These are phyloP conservation scores for Dolichomitus sp. DNA, from an alignment of 2,888 invertebrate genomes.

Conservation along the genomic window DNA sequence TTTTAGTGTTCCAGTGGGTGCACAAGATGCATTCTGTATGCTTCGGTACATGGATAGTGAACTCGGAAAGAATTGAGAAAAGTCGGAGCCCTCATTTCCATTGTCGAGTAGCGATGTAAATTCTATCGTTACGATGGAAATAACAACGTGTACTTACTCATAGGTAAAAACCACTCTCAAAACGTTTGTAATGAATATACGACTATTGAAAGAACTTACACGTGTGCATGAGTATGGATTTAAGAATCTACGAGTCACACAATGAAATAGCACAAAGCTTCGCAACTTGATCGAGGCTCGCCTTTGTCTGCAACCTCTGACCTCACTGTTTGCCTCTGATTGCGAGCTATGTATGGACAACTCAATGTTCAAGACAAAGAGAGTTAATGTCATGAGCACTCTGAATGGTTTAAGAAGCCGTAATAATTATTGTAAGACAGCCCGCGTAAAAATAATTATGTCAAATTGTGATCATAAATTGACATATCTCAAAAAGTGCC, in stretches of 20 bases:
- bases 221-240: neutral
- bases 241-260: neutral
- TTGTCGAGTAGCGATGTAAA: constrained; percentile 1
- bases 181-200: constrained; percentile 14
- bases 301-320: constrained; percentile 30
- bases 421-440: neutral
- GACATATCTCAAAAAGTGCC: no score
- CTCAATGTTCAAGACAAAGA: neutral
- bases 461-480: no score
- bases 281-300: constrained; percentile 13
- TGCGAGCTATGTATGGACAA: neutral
- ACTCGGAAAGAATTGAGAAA: neutral
- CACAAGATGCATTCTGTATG: constrained; percentile 39
- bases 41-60: neutral
- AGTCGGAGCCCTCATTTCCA: constrained; percentile 1
- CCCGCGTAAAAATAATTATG: no score
- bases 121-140: neutral
- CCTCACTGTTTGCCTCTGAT: constrained; percentile 4
- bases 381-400: neutral
- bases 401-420: neutral
- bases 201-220: neutral
- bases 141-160: neutral
- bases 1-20: constrained; percentile 56
- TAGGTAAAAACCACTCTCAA: neutral
- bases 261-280: constrained; percentile 18